Evolutionary conservation across 2,797 vertebrate genomes (phyloP), one percentile per base, ranked within the genome.

Genomic region (Tympanoctomys barrerae): DNA sequence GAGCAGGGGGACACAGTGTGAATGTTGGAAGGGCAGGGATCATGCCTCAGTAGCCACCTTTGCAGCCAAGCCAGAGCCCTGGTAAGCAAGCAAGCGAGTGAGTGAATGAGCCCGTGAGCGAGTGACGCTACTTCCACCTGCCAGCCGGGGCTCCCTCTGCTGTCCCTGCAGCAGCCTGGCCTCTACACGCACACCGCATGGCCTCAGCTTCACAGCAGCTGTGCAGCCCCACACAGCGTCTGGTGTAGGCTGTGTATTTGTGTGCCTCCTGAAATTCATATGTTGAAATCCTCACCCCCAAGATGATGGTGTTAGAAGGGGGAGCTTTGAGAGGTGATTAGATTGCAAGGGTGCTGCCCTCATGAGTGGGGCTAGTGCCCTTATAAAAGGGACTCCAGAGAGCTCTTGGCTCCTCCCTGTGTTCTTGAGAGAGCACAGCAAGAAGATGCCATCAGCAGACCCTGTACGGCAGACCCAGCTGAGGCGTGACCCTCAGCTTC

Each of bases 71-170:
- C 12, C 59, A 5, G 18, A 79, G 64, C 54, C 79, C 57, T 70
- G n/a, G 31, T 3, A 21, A 73, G 59, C 0, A 46, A 28, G 10
- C 4, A 2, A 31, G 5, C 0, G 12, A 42, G 5, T 14, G 64
- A 39, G 52, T 31, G 70, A 57, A 14, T 0, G 54, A 22, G 7
- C 4, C 2, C 31, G 3, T 0, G 9, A 49, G 11, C 11, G 59
- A 39, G 52, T 24, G 79, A 59, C 5, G 3, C 9, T 14, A 28
- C 46, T 61, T 42, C 70, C 49, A 31, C 61, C 42, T 61, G 39
- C 52, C 36, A 16, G 33, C 62, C 33, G 0, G 11, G 64, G 54
- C 18, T 52, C 19, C 57, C 57, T 24, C 78, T 24, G 0, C 26
- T 1, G 59, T 6, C 49, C 22, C 75, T 33, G 13, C 42, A 1